A percentile compares a stretch with the other conserved stretches of the same genome.
phyloP scores from a whole-genome alignment of 1,140 invertebrate genomes.

The Neoseiulus cucumeris region DNA sequence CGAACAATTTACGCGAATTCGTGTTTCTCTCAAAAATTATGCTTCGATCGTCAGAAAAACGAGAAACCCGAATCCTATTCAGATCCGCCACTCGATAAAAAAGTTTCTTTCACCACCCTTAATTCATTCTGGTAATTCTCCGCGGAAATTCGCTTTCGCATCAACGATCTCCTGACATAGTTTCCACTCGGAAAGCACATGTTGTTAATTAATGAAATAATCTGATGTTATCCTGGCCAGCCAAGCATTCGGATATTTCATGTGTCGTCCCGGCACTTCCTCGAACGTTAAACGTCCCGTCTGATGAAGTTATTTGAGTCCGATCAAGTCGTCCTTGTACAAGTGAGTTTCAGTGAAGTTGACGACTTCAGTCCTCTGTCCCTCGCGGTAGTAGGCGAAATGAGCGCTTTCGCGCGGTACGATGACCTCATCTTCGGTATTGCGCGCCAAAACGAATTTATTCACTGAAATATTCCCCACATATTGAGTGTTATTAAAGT shows the following conservation, averaged over 20 bases:
- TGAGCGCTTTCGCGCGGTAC: not conserved
- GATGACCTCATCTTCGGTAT: not conserved
- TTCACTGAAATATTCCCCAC: not conserved
- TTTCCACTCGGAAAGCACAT: no score
- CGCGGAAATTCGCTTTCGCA: no score
- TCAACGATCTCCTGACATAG: no score
- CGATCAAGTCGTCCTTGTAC: not conserved
- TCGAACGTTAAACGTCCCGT: not conserved
- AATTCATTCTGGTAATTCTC: no score
- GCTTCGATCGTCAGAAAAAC: no score
- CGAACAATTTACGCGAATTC: no score
- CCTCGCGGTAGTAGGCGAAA: not conserved
- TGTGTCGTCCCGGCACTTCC: not conserved
- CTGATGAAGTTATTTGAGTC: not conserved
- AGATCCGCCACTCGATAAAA: no score
- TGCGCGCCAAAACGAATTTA: not conserved
- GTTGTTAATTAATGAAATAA: no score
- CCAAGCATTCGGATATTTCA: not conserved
- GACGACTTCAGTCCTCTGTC: not conserved
- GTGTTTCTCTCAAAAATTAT: no score
- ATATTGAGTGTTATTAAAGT: not conserved
- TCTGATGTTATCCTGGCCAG: no score
- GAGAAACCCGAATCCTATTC: no score
- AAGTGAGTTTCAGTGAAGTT: not conserved
- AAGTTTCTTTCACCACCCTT: no score